A percentile compares a stretch with the other conserved stretches of the same genome.
These are phyloP conservation scores for Temnothorax nylanderi DNA, from an alignment of 1,140 invertebrate genomes.

Conservation along the genomic window DNA sequence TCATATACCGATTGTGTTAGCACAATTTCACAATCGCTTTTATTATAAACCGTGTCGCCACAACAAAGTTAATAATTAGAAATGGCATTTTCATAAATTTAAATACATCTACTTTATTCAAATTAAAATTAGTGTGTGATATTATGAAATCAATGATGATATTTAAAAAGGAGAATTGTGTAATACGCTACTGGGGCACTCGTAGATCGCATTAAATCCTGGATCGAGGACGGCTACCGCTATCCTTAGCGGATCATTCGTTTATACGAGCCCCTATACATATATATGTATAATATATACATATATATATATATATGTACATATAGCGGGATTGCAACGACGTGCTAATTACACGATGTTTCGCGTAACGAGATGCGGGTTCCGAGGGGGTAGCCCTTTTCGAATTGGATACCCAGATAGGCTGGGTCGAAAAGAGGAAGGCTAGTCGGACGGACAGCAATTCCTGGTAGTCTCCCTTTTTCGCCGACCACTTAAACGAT, in stretches of 20 bases:
- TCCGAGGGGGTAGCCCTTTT: conserved; percentile 72
- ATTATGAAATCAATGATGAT: background rate
- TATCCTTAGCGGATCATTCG: conserved; percentile 62
- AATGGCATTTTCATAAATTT: conserved; percentile 2
- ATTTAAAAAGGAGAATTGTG: background rate
- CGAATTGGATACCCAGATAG: conserved; percentile 64
- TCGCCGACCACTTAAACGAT: conserved; percentile 56
- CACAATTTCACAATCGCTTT: background rate
- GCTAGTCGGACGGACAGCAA: conserved; percentile 62
- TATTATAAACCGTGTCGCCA: background rate
- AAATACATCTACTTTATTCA: background rate
- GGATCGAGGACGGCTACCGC: background rate
- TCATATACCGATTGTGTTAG: background rate
- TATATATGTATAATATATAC: conserved; percentile 59
- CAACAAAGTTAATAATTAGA: background rate
- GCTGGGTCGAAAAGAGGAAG: conserved; percentile 64
- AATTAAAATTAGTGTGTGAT: background rate
- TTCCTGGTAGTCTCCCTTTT: conserved; percentile 73
- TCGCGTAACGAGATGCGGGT: conserved; percentile 84
- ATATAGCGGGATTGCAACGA: conserved; percentile 75
- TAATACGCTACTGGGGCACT: conserved; percentile 31
- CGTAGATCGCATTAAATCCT: conserved; percentile 42
- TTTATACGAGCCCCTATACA: conserved; percentile 76
- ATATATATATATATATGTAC: conserved; percentile 20
- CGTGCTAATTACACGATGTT: conserved; percentile 84